Evolutionary conservation across 2,888 invertebrate genomes (phyloP).

Genomic region (Orchestes rusci): DNA sequence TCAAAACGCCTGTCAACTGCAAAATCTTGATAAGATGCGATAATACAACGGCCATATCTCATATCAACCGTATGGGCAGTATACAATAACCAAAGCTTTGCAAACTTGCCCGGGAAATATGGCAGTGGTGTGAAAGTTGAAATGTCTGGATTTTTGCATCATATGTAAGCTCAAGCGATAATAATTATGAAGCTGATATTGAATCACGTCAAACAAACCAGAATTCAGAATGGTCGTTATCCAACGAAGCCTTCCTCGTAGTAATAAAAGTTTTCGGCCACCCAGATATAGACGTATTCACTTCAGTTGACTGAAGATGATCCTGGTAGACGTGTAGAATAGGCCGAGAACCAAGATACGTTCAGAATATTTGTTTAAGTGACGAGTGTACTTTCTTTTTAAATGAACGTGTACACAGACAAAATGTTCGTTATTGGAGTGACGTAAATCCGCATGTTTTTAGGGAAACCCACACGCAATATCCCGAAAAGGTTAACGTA

Average conservation of each 20-base stretch:
- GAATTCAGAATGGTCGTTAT: constrained; percentile 21
- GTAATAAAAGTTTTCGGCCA: constrained; percentile 9
- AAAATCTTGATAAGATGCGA: constrained; percentile 11
- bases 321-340: too few relatives aligned
- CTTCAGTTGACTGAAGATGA: too few relatives aligned
- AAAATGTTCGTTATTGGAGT: too few relatives aligned
- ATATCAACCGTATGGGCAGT: constrained; percentile 12
- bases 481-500: too few relatives aligned
- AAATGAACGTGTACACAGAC: too few relatives aligned
- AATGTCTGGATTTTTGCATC: not conserved
- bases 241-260: constrained; percentile 6
- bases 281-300: constrained; percentile 23
- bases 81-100: not conserved
- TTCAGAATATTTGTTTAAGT: too few relatives aligned
- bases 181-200: constrained; percentile 14
- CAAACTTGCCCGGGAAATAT: not conserved
- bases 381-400: too few relatives aligned
- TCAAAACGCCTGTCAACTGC: constrained; percentile 5
- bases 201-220: constrained; percentile 10
- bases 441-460: too few relatives aligned
- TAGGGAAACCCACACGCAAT: too few relatives aligned
- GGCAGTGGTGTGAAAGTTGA: not conserved
- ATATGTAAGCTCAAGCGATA: constrained; percentile 6
- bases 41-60: constrained; percentile 13
- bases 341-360: too few relatives aligned